A percentile compares a stretch with the other conserved stretches of the same genome.
These are phyloP conservation scores for Tenodera sinensis DNA, from an alignment of 2,888 invertebrate species.

Conservation along the genomic window DNA sequence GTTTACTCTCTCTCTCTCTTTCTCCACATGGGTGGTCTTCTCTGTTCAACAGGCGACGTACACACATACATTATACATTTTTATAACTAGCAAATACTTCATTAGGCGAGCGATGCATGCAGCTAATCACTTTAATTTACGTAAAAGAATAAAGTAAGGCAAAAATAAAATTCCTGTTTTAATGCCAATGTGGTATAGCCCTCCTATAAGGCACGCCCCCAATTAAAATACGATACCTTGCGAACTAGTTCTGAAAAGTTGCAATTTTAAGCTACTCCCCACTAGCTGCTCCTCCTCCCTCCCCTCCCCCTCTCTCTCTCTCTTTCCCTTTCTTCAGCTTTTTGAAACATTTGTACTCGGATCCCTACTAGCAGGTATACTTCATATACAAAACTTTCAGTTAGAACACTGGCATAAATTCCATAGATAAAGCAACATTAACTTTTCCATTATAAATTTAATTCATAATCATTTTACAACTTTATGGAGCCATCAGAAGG, in stretches of 20 bases:
- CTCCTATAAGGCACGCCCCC: neutral
- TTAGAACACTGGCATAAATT: too few species aligned
- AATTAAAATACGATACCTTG: neutral
- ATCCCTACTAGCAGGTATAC: too few species aligned
- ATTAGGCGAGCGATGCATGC: neutral
- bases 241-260: neutral
- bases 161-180: neutral
- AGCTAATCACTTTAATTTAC: neutral
- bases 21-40: neutral
- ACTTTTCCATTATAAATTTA: too few species aligned
- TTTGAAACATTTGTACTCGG: too few species aligned
- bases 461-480: too few species aligned
- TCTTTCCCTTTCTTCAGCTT: too few species aligned
- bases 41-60: neutral
- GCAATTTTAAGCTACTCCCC: too few species aligned
- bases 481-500: too few species aligned
- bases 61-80: neutral
- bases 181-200: neutral
- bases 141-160: neutral
- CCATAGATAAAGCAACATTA: too few species aligned
- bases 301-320: too few species aligned
- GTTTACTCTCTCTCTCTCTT: neutral
- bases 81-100: neutral
- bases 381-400: too few species aligned
- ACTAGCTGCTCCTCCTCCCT: too few species aligned